Evolutionary conservation across 2,113 vertebrate species (phyloP).

Genomic region (Lophura nycthemera): DNA sequence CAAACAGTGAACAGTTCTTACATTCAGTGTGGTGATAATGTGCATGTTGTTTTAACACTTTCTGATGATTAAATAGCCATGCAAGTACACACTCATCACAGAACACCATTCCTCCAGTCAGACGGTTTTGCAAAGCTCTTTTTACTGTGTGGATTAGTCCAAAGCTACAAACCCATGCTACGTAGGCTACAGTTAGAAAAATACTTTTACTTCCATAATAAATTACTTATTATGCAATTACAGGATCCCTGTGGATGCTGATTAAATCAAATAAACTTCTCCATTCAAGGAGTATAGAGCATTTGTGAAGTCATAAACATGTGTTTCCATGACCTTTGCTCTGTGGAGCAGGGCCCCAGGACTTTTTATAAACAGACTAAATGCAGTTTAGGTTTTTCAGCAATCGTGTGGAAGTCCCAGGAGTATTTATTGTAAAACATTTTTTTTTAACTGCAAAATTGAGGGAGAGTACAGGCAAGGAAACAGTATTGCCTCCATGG

Average conservation of each 20-base stretch:
- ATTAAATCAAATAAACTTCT: slow-evolving; percentile 74
- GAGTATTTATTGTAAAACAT: slow-evolving; percentile 44
- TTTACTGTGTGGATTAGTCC: slow-evolving; percentile 22
- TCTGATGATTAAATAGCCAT: slow-evolving; percentile 15
- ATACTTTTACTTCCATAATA: slow-evolving; percentile 57
- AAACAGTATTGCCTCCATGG: slow-evolving; percentile 48
- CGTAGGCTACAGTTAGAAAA: slow-evolving; percentile 52
- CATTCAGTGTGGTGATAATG: slow-evolving; percentile 48
- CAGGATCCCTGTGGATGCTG: slow-evolving; percentile 61
- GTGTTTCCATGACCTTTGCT: slow-evolving; percentile 66
- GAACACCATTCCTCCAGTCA: slow-evolving; percentile 9
- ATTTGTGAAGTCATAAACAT: slow-evolving; percentile 68
- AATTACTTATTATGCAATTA: slow-evolving; percentile 71
- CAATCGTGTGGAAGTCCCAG: slow-evolving; percentile 43
- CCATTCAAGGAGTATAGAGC: slow-evolving; percentile 52
- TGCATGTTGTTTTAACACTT: slow-evolving; percentile 53
- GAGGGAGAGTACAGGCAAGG: slow-evolving; percentile 56
- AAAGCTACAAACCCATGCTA: slow-evolving; percentile 34
- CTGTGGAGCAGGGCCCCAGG: slow-evolving; percentile 1
- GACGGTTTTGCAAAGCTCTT: slow-evolving; percentile 5
- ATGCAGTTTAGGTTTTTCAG: slow-evolving; percentile 54
- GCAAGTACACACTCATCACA: background rate
- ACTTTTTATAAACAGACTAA: slow-evolving; percentile 67
- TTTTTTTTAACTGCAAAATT: slow-evolving; percentile 61
- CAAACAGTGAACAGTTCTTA: slow-evolving; percentile 21